phyloP scores from a whole-genome alignment of 1,140 invertebrate genomes.

The Anastrepha obliqua region DNA sequence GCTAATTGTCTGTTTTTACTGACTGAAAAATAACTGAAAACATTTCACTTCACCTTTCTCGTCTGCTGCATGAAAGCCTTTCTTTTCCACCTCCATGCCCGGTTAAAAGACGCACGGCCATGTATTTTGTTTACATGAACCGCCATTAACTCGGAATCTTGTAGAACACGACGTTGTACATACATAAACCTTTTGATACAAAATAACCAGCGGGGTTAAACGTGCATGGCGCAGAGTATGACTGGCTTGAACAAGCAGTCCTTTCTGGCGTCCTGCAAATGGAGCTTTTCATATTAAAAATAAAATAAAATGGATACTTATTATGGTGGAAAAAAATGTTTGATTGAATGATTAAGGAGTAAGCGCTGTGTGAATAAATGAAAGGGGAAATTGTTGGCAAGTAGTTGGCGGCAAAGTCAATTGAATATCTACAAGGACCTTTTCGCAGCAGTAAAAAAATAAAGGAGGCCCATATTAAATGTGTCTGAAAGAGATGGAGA shows the following conservation, averaged over 20 bases:
- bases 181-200: constrained; percentile 27
- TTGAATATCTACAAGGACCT: not conserved
- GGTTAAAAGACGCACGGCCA: constrained; percentile 10
- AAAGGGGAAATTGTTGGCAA: too few relatives aligned
- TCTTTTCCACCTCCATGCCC: not conserved
- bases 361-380: too few relatives aligned
- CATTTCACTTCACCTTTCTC: not conserved
- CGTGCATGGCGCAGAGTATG: not conserved
- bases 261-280: too few relatives aligned
- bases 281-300: too few relatives aligned
- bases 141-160: constrained; percentile 36
- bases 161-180: constrained; percentile 34
- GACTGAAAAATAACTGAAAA: too few relatives aligned
- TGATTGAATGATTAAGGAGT: too few relatives aligned
- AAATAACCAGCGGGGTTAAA: not conserved
- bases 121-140: constrained; percentile 51
- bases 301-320: too few relatives aligned
- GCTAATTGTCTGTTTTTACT: too few relatives aligned
- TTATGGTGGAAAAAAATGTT: too few relatives aligned
- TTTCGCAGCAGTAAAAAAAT: not conserved
- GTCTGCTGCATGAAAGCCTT: not conserved
- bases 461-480: not conserved
- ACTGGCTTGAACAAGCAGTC: not conserved
- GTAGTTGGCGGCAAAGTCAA: not conserved
- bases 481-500: not conserved